Evolutionary conservation across 53 echinoderm and acorn worm species (phyloP).

Genomic region (Astropecten irregularis): DNA sequence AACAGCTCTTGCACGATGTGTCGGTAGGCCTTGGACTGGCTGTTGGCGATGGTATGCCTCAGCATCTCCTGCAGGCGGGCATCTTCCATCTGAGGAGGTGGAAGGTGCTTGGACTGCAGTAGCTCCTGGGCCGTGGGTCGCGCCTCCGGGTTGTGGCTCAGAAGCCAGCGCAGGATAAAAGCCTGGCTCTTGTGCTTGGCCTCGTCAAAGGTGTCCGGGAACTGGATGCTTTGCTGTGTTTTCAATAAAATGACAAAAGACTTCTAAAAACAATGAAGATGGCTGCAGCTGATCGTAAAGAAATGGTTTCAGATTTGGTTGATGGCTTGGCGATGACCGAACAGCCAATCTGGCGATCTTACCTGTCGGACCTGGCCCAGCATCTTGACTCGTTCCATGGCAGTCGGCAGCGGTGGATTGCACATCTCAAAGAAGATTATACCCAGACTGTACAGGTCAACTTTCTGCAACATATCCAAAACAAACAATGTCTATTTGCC

Average conservation of each 20-base stretch:
- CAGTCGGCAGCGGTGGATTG: conserved; percentile 66
- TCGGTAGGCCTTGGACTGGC: conserved; percentile 83
- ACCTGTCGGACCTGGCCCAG: conserved; percentile 86
- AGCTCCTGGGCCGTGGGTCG: conserved; percentile 91
- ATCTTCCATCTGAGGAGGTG: conserved; percentile 93
- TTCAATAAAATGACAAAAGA: not conserved
- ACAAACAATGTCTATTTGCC: not conserved
- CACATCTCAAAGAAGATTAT: conserved; percentile 99
- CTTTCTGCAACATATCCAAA: conserved; percentile 86
- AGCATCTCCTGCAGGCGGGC: conserved; percentile 91
- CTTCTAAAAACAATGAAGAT: not conserved
- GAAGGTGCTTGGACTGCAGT: conserved; percentile 82
- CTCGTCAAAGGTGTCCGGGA: conserved; percentile 89
- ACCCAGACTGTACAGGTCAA: conserved; percentile 94
- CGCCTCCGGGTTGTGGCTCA: conserved; percentile 89
- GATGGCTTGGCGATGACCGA: too few species aligned
- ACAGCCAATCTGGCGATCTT: too few species aligned
- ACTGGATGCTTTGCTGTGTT: conserved; percentile 87
- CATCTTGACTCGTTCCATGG: conserved; percentile 90
- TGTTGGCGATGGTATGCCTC: conserved; percentile 88
- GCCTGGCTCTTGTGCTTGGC: conserved; percentile 45
- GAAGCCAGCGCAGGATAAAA: conserved; percentile 78
- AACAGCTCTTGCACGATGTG: conserved; percentile 86
- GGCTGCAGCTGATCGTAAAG: not conserved
- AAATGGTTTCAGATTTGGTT: too few species aligned